Evolutionary conservation across 2,888 invertebrate genomes (phyloP).

Genomic region (Agrenia bidenticulata): DNA sequence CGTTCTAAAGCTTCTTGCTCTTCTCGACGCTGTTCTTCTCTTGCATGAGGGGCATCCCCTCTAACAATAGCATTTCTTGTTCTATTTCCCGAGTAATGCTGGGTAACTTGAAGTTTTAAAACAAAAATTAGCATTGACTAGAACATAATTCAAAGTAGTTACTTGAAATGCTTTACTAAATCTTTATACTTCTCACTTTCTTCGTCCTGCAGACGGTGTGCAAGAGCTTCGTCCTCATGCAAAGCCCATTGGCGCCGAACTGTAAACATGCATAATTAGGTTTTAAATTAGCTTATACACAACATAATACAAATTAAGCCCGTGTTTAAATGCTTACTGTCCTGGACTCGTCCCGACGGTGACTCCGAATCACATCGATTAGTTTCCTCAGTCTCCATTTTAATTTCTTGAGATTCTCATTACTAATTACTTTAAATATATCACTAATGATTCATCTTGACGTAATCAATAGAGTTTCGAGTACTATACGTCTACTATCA

Average conservation of each 20-base stretch:
- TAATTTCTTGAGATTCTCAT: too few species aligned
- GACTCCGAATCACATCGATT: slow-evolving; percentile 2
- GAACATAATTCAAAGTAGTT: neutral
- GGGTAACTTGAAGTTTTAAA: slow-evolving; percentile 59
- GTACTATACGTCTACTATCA: too few species aligned
- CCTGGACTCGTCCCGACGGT: slow-evolving; percentile 9
- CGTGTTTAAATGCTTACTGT: slow-evolving; percentile 3
- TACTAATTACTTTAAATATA: too few species aligned
- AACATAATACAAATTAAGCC: neutral
- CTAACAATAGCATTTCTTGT: slow-evolving; percentile 73
- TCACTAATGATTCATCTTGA: too few species aligned
- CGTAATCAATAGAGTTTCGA: too few species aligned
- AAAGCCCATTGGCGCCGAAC: slow-evolving; percentile 81
- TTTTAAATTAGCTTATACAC: neutral
- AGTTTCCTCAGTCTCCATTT: slow-evolving; percentile 2
- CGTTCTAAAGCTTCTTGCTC: slow-evolving; percentile 65
- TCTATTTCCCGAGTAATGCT: slow-evolving; percentile 75
- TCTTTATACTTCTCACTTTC: slow-evolving; percentile 65
- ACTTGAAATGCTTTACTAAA: too few species aligned
- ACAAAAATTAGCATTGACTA: neutral
- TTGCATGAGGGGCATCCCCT: slow-evolving; percentile 74
- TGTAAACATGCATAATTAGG: slow-evolving; percentile 56
- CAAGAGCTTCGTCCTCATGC: slow-evolving; percentile 78
- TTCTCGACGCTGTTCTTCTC: slow-evolving; percentile 71
- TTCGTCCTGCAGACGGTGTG: slow-evolving; percentile 76